Evolutionary conservation across 2,797 vertebrate species (phyloP), one percentile per base, ranked within the genome.

Genomic region (Coccyzus lansbergi): DNA sequence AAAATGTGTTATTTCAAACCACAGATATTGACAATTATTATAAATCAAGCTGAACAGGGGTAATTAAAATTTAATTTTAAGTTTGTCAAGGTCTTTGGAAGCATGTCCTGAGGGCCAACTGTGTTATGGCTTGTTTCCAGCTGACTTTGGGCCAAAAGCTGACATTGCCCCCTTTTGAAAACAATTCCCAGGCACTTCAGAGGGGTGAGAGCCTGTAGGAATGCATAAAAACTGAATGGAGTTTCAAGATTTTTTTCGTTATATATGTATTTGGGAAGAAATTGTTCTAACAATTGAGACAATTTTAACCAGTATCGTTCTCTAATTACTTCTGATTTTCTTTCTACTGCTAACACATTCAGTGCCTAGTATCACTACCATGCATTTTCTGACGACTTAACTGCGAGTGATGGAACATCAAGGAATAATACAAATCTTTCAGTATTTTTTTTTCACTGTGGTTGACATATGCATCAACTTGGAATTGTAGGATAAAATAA

Each of bases 1-100:
- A 96, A 97, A 94, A 94, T 8, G 68, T 95, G 94, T 95, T 94
- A 95, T 96, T 96, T 93, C 91, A 96, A 96, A 95, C 83, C 78
- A 40, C 80, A 94, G 91, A 94, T 96, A 96, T 92, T 92, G 93
- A 93, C 85, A 90, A 96, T 97, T 93, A 93, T 80, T 96, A 91
- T 97, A 97, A 96, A 96, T 96, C 96, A 96, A 84, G 49, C 83
- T 86, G 53, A 96, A 87, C 44, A 88, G 67, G 76, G 71, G 71
- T 93, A 95, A 97, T 96, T 96, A 96, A 94, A 95, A 79, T 88
- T 91, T 94, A 95, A 95, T 97, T 95, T 72, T 71, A 86, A 65
- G 60, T 88, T 94, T 94, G 82, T 92, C 91, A 88, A 56, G 81
- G 87, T 86, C 90, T 74, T 94, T 94, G 77, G 60, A 94, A 93